A percentile compares a stretch with the other conserved stretches of the same genome.
Evolutionary conservation across 2,797 vertebrate species (phyloP).

Genomic region (Chloroceryle amazona): DNA sequence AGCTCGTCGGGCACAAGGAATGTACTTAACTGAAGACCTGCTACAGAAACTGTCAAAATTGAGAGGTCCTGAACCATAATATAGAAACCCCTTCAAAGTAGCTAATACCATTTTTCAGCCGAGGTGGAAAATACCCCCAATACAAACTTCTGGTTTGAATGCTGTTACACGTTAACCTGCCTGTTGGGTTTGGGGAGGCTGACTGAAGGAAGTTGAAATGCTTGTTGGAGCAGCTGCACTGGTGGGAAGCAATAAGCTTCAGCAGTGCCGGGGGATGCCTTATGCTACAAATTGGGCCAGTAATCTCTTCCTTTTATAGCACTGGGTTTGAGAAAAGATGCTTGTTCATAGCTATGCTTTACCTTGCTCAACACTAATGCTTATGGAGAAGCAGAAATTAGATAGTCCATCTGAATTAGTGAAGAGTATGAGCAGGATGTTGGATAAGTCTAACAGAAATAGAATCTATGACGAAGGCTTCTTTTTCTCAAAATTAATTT

Average conservation of each 20-base stretch:
- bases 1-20: background rate
- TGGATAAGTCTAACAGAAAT: background rate
- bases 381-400: background rate
- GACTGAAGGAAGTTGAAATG: background rate
- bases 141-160: background rate
- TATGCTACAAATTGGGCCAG: background rate
- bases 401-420: background rate
- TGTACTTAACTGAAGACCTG: background rate
- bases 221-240: background rate
- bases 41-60: background rate
- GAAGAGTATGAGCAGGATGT: background rate
- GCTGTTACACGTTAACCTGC: background rate
- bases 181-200: background rate
- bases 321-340: background rate
- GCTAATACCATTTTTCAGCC: background rate
- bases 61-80: background rate
- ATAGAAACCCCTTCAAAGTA: background rate
- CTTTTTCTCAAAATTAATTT: background rate
- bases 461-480: background rate
- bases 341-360: background rate
- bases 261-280: background rate
- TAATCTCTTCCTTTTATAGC: background rate
- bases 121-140: accelerated
- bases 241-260: background rate
- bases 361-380: background rate